Evolutionary conservation across 35 echinoderm and acorn worm species (phyloP).

Genomic region (Lytechinus variegatus): DNA sequence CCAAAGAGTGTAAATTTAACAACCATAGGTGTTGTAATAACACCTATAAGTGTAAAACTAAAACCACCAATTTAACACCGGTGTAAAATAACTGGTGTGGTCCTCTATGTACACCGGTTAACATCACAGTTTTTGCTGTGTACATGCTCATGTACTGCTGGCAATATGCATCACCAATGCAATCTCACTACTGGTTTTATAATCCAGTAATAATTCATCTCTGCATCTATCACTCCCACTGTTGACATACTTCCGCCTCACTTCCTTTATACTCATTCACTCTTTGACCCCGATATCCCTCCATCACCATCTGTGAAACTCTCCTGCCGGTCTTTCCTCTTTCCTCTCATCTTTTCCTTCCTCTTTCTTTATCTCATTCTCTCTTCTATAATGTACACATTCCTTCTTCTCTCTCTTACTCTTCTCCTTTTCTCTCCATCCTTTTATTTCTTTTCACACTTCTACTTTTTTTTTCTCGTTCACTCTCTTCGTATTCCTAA

Average conservation of each 20-base stretch:
- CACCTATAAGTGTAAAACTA: too few relatives aligned
- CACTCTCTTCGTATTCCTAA: too few relatives aligned
- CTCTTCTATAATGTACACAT: not conserved
- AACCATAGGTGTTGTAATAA: too few relatives aligned
- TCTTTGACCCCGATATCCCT: not conserved
- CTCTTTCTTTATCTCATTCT: not conserved
- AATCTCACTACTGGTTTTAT: not conserved
- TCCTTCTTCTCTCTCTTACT: not conserved
- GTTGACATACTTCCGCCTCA: not conserved
- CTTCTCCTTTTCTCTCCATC: not conserved
- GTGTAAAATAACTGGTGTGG: too few relatives aligned
- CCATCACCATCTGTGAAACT: not conserved
- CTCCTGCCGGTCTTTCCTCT: not conserved
- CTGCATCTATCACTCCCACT: not conserved
- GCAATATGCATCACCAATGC: not conserved
- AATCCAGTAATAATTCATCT: slow-evolving; percentile 16
- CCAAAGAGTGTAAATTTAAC: too few relatives aligned
- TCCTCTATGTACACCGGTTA: too few relatives aligned
- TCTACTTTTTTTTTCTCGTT: too few relatives aligned
- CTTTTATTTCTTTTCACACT: too few relatives aligned
- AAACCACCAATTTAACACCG: too few relatives aligned
- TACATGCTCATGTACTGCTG: not conserved
- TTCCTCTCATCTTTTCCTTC: not conserved
- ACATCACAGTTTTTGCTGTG: too few relatives aligned
- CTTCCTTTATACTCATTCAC: not conserved